Conservation (phyloP, 2,888 invertebrate species). For the Ophion obscuratus region DNA sequence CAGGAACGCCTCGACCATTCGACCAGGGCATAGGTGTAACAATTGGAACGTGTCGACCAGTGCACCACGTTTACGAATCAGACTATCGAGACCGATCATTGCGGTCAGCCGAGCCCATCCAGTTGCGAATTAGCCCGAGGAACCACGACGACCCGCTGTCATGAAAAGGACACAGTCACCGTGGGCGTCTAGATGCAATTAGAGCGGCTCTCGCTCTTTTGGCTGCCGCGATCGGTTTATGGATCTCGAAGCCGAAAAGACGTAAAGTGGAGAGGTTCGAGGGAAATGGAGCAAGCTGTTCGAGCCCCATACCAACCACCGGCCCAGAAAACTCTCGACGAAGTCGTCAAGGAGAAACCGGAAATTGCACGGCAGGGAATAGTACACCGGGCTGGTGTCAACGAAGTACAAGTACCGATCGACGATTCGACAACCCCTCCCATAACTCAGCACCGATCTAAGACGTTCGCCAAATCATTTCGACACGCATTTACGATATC, state of each 20-base stretch:
- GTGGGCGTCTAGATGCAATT: conserved; percentile 91
- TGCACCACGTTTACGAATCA: conserved; percentile 94
- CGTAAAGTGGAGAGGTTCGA: conserved; percentile 94
- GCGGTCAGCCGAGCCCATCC: conserved; percentile 93
- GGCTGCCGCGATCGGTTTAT: conserved; percentile 91
- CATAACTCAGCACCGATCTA: too few relatives aligned
- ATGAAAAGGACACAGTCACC: conserved; percentile 93
- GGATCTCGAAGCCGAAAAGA: conserved; percentile 96
- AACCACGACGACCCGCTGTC: conserved; percentile 94
- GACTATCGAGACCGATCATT: conserved; percentile 91
- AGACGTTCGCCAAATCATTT: too few relatives aligned
- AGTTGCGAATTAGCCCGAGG: conserved; percentile 96
- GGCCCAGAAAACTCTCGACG: too few relatives aligned
- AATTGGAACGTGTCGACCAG: conserved; percentile 92
- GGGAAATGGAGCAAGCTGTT: conserved; percentile 82
- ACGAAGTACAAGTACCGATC: too few relatives aligned
- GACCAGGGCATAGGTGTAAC: conserved; percentile 98
- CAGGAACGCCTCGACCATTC: conserved; percentile 92
- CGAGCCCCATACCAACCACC: too few relatives aligned
- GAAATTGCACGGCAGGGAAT: too few relatives aligned
- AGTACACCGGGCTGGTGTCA: too few relatives aligned
- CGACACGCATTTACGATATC: too few relatives aligned
- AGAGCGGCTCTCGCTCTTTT: conserved; percentile 90
- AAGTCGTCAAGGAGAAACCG: too few relatives aligned
- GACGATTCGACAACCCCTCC: too few relatives aligned